Percentiles rank a stretch among this genome's conserved stretches.
Conservation (phyloP, 1,140 invertebrate genomes). For the Anastrepha ludens region DNA sequence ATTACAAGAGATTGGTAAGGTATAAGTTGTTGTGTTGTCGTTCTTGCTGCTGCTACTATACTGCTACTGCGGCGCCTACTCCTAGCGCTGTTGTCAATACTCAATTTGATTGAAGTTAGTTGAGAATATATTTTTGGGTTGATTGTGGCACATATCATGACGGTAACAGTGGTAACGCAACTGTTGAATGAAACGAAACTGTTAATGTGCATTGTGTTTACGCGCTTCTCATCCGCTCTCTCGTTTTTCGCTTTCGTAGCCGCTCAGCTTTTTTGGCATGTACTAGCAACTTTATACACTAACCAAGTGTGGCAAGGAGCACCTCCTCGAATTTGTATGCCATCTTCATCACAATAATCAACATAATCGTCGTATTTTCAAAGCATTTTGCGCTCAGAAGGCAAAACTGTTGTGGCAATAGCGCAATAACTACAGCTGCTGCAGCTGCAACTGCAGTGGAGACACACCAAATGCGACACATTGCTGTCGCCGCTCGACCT, state of each 20-base stretch:
- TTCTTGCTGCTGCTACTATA: not conserved
- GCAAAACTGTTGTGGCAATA: not conserved
- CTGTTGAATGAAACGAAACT: too few relatives aligned
- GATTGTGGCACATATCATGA: not conserved
- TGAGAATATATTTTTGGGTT: not conserved
- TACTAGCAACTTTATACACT: not conserved
- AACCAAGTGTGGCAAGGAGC: not conserved
- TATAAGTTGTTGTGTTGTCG: constrained; percentile 41
- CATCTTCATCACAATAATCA: not conserved
- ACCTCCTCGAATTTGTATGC: not conserved
- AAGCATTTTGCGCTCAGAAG: not conserved
- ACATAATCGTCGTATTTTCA: not conserved
- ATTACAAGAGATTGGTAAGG: constrained; percentile 51
- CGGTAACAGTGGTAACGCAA: too few relatives aligned
- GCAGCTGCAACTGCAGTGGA: not conserved
- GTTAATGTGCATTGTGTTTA: too few relatives aligned
- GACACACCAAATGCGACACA: constrained; percentile 11
- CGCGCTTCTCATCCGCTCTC: not conserved
- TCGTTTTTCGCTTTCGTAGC: not conserved
- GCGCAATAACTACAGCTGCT: not conserved
- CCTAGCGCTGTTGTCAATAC: constrained; percentile 12
- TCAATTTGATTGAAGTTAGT: not conserved
- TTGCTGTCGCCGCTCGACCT: constrained; percentile 22
- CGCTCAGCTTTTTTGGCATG: not conserved
- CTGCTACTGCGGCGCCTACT: not conserved